Evolutionary conservation across 1,140 invertebrate genomes (phyloP).

Genomic region (Pentalonia nigronervosa): DNA sequence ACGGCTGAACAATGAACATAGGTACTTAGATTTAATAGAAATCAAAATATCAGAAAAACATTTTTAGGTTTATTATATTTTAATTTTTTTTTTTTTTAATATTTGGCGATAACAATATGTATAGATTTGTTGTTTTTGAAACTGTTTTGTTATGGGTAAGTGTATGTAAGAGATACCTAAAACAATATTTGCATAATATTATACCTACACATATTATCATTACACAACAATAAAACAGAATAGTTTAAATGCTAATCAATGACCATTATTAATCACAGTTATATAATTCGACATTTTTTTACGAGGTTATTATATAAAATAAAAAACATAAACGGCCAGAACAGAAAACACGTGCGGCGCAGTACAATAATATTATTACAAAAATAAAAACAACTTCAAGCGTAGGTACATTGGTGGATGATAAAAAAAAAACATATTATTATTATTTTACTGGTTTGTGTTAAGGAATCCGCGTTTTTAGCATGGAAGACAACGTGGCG

Average conservation of each 20-base stretch:
- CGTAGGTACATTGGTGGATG: background rate
- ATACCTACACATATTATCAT: background rate
- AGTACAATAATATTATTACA: background rate
- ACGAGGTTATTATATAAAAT: background rate
- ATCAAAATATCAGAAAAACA: too few species aligned
- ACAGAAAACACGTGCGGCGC: background rate
- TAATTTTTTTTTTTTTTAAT: too few species aligned
- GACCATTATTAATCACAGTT: background rate
- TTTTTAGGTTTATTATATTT: too few species aligned
- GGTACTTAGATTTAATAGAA: too few species aligned
- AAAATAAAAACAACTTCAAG: background rate
- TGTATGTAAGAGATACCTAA: background rate
- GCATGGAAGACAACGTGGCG: conserved; percentile 16
- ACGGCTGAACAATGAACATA: too few species aligned
- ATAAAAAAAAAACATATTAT: background rate
- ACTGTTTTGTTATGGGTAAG: background rate
- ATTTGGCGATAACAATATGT: background rate
- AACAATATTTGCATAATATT: background rate
- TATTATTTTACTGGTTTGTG: background rate
- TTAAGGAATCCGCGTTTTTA: conserved; percentile 24
- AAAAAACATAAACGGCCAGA: background rate
- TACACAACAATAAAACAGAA: background rate
- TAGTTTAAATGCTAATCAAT: background rate
- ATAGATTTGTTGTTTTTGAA: background rate
- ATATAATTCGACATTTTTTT: background rate